phyloP scores from a whole-genome alignment of 2,888 invertebrate species.

The Agrilus cyanescens region DNA sequence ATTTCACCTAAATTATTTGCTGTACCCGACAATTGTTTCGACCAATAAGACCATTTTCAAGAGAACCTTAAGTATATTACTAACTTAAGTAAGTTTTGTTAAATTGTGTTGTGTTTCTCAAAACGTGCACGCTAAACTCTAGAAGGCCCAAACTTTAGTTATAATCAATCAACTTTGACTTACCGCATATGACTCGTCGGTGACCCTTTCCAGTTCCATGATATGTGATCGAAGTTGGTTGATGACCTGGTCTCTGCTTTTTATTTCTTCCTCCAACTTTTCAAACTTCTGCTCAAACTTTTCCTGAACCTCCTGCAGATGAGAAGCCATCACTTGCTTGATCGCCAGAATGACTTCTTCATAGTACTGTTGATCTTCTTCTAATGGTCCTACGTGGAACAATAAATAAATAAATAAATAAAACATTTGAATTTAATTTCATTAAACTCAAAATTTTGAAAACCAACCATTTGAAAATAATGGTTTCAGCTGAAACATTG shows the following conservation, averaged over 20 bases:
- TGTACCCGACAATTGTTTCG: no score
- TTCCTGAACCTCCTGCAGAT: conserved; percentile 57
- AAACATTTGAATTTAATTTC: not conserved
- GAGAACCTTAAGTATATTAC: no score
- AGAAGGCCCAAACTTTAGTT: no score
- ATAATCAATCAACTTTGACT: conserved; percentile 8
- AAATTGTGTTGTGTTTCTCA: no score
- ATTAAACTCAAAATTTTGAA: not conserved
- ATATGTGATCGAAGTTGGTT: conserved; percentile 62
- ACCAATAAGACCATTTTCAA: no score
- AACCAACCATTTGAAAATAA: no score
- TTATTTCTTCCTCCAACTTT: conserved; percentile 69
- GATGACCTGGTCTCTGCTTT: conserved; percentile 69
- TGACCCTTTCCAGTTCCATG: conserved; percentile 46
- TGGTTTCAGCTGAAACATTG: no score
- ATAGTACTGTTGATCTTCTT: conserved; percentile 67
- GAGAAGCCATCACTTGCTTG: conserved; percentile 68
- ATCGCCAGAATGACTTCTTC: conserved; percentile 66
- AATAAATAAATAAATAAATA: conserved; percentile 3
- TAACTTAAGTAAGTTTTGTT: no score
- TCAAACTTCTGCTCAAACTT: conserved; percentile 63
- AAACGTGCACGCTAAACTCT: no score
- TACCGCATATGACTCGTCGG: conserved; percentile 32
- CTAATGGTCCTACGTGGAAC: conserved; percentile 42
- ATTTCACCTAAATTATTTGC: no score